phyloP scores from a whole-genome alignment of 2,888 invertebrate species.

The Cephus nigrinus region DNA sequence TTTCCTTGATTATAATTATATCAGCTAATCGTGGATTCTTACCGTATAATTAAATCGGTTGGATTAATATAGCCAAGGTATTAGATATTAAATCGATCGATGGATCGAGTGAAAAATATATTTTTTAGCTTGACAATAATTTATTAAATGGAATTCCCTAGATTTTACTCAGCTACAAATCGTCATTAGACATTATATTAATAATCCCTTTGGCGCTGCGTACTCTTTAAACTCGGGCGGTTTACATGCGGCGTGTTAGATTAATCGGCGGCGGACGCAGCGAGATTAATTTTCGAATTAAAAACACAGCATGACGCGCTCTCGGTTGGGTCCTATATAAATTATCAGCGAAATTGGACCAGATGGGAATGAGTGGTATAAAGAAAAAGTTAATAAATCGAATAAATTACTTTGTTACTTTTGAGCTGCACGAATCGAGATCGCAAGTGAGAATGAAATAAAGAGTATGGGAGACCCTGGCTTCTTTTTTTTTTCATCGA shows the following conservation, averaged over 20 bases:
- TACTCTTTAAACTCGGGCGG: constrained; percentile 5
- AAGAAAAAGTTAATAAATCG: constrained; percentile 16
- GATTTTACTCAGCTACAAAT: background rate
- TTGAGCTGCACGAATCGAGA: background rate
- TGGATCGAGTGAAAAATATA: background rate
- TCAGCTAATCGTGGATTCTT: background rate
- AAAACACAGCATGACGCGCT: constrained; percentile 47
- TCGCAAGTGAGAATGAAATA: constrained; percentile 1
- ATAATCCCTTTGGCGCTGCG: background rate
- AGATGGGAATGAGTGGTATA: constrained; percentile 32
- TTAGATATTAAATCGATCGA: background rate
- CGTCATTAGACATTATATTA: background rate
- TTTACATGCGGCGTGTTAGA: constrained; percentile 30
- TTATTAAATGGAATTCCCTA: background rate
- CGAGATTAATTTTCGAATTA: constrained; percentile 57
- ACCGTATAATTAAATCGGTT: background rate
- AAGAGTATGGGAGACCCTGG: constrained; percentile 24
- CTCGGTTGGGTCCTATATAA: constrained; percentile 43
- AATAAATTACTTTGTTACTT: constrained; percentile 18
- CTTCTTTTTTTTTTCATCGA: constrained; percentile 10
- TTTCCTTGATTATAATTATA: background rate
- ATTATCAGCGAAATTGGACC: constrained; percentile 51
- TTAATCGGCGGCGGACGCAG: constrained; percentile 39
- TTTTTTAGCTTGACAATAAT: background rate
- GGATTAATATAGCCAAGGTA: background rate